These are phyloP conservation scores for Clarias pachynema DNA, from an alignment of 2,797 vertebrate genomes.

Conservation along the genomic window DNA sequence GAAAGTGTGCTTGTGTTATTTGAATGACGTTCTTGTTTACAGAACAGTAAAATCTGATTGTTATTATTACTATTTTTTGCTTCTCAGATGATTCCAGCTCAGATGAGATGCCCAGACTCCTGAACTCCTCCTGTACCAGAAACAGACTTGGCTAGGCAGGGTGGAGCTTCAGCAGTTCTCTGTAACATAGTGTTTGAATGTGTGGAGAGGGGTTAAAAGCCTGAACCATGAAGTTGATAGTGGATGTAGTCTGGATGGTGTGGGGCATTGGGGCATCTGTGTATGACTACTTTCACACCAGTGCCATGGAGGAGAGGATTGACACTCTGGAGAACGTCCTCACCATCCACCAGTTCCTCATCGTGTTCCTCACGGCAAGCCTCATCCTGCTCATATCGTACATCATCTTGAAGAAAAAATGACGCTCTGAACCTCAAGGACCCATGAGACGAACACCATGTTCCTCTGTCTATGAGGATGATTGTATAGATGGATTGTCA, in stretches of 20 bases:
- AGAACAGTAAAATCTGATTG: not conserved
- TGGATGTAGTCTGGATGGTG: conserved; percentile 77
- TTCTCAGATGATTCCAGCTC: not conserved
- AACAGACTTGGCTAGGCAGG: not conserved
- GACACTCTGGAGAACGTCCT: conserved; percentile 75
- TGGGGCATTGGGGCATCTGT: conserved; percentile 79
- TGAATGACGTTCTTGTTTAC: not conserved
- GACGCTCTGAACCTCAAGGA: not conserved
- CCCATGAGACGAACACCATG: not conserved
- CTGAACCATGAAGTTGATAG: conserved; percentile 74
- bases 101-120: not conserved
- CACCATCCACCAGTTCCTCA: conserved; percentile 76
- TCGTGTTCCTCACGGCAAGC: conserved; percentile 52
- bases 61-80: not conserved
- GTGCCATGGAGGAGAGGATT: conserved; percentile 80
- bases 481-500: not conserved
- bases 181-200: not conserved
- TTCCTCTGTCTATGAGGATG: not conserved
- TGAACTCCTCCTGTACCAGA: not conserved
- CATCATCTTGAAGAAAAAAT: conserved; percentile 39
- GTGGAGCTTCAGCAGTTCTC: not conserved
- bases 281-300: conserved; percentile 81
- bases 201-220: not conserved
- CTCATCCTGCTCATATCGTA: conserved; percentile 33
- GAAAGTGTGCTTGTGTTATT: not conserved